Base-by-base conservation (phyloP, 1,140 invertebrate species). In the Pachyrhynchus sulphureomaculatus region DNA sequence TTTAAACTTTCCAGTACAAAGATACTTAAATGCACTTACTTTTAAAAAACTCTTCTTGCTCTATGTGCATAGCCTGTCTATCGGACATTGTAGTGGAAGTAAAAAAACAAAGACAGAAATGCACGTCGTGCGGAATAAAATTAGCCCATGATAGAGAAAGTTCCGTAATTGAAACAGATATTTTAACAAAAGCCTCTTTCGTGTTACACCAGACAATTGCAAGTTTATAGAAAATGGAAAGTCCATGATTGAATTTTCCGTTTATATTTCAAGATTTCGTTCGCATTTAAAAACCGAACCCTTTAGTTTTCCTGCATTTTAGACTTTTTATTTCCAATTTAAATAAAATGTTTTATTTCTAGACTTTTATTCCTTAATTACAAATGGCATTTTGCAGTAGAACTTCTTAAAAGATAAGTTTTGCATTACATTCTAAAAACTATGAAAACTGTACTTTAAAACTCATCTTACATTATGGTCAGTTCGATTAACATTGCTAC, bases 101-200 rank as follows among this genome's bases (percentile, higher is more conserved):
- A n/a, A 18, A 49, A 49, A 29, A 34, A 34, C 12, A 15, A 13
- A 13, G 15, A n/a, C 4, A 49, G 29, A 18, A 49, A n/a, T 12
- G 34, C 17, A 5, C 39, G 39, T 18, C 32, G 47, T 34, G 13
- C 55, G 26, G 45, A 58, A 58, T 58, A 36, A 58, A 58, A 58
- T 58, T 58, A 58, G 29, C 21, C 23, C 44, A 49, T 58, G 56
- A 59, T 47, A 51, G 45, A 51, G 36, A 59, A 59, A 59, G 57
- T 59, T 59, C 49, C 41, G 15, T 61, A 61, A 61, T 61, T 61
- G 58, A 61, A 61, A 53, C 39, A 61, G 58, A 61, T 53, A 61
- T 61, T 61, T 37, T 52, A 53, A 53, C 58, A 61, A 51, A 61
- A 53, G 41, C 37, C 41, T 36, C 32, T 53, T 59, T 41, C 57